Evolutionary conservation across 2,888 invertebrate genomes (phyloP).

Genomic region (Tachystola acroxantha): DNA sequence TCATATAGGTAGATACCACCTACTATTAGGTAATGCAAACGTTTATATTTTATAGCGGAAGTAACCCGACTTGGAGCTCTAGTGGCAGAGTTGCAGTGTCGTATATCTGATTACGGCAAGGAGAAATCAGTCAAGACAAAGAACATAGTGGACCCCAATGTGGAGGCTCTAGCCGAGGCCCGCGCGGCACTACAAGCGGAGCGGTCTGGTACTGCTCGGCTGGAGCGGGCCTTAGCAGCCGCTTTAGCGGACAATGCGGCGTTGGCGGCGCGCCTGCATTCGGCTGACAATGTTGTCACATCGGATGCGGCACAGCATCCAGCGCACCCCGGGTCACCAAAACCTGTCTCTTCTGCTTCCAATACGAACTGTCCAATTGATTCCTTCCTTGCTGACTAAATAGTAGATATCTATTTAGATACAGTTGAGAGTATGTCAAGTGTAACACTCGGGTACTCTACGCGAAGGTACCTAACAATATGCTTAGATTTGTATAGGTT

Average conservation of each 20-base stretch:
- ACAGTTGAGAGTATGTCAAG: too few relatives aligned
- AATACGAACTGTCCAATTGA: constrained; percentile 53
- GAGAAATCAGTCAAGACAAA: constrained; percentile 17
- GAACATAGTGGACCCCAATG: constrained; percentile 22
- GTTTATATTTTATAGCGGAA: constrained; percentile 37
- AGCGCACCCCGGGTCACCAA: too few relatives aligned
- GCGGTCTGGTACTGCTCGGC: constrained; percentile 42
- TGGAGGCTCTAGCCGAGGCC: constrained; percentile 40
- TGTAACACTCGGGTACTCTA: too few relatives aligned
- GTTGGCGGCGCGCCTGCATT: constrained; percentile 42
- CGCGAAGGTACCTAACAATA: too few relatives aligned
- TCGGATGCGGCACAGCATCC: too few relatives aligned
- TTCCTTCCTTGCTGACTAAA: constrained; percentile 59
- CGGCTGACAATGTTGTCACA: constrained; percentile 29
- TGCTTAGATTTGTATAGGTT: too few relatives aligned
- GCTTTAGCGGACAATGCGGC: constrained; percentile 55
- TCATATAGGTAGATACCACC: too few relatives aligned
- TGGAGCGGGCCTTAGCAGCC: constrained; percentile 51
- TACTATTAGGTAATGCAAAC: too few relatives aligned
- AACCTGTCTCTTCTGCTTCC: constrained; percentile 18
- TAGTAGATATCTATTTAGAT: too few relatives aligned
- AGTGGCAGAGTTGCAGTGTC: constrained; percentile 44
- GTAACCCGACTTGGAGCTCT: constrained; percentile 42
- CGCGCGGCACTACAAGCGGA: constrained; percentile 52
- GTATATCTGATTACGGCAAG: constrained; percentile 22